phyloP scores from a whole-genome alignment of 2,113 vertebrate species.

The Empidonax traillii region DNA sequence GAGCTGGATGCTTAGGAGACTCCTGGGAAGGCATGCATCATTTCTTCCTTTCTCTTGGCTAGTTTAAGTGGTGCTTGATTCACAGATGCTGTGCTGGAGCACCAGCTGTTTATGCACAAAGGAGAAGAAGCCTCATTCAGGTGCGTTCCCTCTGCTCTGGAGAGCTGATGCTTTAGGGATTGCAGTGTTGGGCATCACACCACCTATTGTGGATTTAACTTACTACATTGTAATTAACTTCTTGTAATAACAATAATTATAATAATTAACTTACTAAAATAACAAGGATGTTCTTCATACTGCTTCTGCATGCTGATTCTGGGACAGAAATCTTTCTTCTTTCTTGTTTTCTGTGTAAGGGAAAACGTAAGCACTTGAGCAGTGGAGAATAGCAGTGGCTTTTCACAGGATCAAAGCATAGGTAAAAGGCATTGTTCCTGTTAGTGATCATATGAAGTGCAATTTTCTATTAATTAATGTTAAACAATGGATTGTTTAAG shows the following conservation, averaged over 20 bases:
- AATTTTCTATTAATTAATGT: conserved; percentile 19
- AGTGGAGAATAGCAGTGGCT: neutral
- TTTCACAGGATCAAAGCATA: conserved; percentile 7
- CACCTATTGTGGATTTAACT: neutral
- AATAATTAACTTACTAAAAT: conserved; percentile 51
- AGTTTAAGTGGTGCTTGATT: neutral
- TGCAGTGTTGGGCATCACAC: neutral
- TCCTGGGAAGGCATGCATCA: neutral
- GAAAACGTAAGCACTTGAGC: neutral
- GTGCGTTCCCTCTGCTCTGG: neutral
- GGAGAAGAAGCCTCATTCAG: neutral
- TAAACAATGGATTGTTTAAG: neutral
- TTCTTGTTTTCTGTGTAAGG: neutral
- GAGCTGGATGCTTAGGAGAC: neutral
- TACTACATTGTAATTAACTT: conserved; percentile 13
- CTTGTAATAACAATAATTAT: conserved; percentile 57
- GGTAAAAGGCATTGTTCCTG: neutral
- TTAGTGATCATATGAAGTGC: neutral
- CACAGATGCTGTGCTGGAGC: neutral
- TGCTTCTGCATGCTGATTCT: conserved; percentile 11
- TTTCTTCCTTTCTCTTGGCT: neutral
- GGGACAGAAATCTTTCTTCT: neutral
- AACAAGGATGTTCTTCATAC: conserved; percentile 19
- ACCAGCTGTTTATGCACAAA: neutral
- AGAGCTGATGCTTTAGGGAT: neutral